phyloP scores from a whole-genome alignment of 1,140 invertebrate species.

The Pentalonia nigronervosa region DNA sequence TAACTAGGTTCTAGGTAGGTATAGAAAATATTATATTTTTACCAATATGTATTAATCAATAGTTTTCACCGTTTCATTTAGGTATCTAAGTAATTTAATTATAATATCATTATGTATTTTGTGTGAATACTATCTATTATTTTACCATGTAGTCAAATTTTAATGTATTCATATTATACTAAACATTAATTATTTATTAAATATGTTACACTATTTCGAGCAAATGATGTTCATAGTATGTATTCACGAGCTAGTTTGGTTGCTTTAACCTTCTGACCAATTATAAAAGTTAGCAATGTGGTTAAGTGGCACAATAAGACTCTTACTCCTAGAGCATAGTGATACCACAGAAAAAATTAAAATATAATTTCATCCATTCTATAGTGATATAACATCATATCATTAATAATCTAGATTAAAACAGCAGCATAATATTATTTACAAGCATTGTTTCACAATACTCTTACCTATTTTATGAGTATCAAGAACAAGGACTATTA shows the following conservation, averaged over 20 bases:
- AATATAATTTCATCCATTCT: not conserved
- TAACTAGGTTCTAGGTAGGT: no score
- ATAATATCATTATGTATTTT: not conserved
- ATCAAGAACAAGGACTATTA: not conserved
- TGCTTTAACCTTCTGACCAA: not conserved
- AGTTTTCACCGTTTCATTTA: no score
- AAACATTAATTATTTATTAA: not conserved
- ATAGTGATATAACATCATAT: not conserved
- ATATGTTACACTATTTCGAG: no score
- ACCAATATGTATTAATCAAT: no score
- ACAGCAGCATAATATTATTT: not conserved
- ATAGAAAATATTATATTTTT: no score
- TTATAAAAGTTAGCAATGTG: not conserved
- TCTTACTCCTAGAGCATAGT: not conserved
- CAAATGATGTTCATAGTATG: no score
- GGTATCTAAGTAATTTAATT: no score
- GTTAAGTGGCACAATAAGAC: not conserved
- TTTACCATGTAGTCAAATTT: not conserved
- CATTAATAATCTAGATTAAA: not conserved
- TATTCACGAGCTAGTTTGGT: not conserved
- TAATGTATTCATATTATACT: not conserved
- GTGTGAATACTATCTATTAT: not conserved
- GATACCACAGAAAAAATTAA: not conserved
- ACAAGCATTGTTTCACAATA: not conserved
- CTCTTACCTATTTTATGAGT: not conserved